Evolutionary conservation across 2,888 invertebrate species (phyloP), one percentile per base, ranked within the genome.

Genomic region (Entomobrya multifasciata): DNA sequence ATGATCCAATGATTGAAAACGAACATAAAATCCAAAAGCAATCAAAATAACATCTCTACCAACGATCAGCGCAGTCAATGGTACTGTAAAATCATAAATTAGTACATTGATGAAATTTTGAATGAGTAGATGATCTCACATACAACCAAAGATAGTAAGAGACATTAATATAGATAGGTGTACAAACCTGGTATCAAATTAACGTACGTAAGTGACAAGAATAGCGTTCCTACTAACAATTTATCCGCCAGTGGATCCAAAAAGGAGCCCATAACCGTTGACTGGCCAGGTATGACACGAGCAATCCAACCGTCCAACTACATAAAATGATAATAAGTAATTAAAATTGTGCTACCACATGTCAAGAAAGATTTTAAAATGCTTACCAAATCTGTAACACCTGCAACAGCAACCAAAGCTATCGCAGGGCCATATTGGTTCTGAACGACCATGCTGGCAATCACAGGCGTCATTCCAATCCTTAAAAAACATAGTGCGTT

Each of bases 231-330:
- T 90, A 99, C 95, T 1, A 99, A 94, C 49, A 99, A 94, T 94
- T 99, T 99, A 92, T 99, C 99, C 1, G 99, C 99, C 94, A 98
- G 95, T 0, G 99, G 99, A 93, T 99, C 99, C 17, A 99, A 93
- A 92, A 98, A 98, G 86, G 98, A 98, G 0, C 99, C 99, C 92
- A 98, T 94, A 92, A 97, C 96, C 36, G 98, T 97, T 27, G 97
- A 96, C 92, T 99, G 99, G 44, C 96, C 96, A 88, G 95, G 95
- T 95, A 96, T 98, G 77, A 95, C 96, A 85, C 99, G 94, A 0
- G 99, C 99, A 92, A 99, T 98, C 95, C 96, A 98, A 8, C 99
- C 99, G 94, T 99, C 99, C 77, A 97, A 92, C 97, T 97, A 67
- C 20, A 20, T 67, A 22, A 20, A 1, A 44, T 47, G 10, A 67